These are phyloP conservation scores for Ornithoptera priamus DNA, from an alignment of 2,888 invertebrate genomes.

Conservation along the genomic window DNA sequence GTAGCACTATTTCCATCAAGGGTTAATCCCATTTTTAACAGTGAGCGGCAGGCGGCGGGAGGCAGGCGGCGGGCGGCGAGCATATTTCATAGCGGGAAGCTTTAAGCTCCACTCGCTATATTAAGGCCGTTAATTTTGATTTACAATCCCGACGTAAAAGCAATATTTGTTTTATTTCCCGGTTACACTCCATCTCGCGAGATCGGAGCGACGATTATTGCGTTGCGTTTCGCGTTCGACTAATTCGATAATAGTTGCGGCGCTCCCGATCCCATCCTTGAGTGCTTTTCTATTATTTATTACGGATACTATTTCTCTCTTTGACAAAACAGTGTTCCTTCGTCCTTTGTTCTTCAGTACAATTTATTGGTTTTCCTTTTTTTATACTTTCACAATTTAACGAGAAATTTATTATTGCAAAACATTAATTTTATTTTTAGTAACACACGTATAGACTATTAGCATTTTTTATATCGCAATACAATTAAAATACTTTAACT, in stretches of 20 bases:
- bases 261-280: slow-evolving; percentile 56
- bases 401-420: too few relatives aligned
- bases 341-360: neutral
- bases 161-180: slow-evolving; percentile 80
- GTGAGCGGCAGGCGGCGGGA: slow-evolving; percentile 71
- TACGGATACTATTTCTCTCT: slow-evolving; percentile 19
- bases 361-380: neutral
- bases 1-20: slow-evolving; percentile 77
- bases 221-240: slow-evolving; percentile 59
- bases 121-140: slow-evolving; percentile 81
- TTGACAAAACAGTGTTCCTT: slow-evolving; percentile 17
- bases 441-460: too few relatives aligned
- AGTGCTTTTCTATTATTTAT: slow-evolving; percentile 41
- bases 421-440: too few relatives aligned
- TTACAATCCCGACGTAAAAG: slow-evolving; percentile 78
- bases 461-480: too few relatives aligned
- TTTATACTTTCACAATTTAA: neutral
- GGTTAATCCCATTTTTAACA: slow-evolving; percentile 79
- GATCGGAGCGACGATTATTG: slow-evolving; percentile 65
- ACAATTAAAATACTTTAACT: too few relatives aligned
- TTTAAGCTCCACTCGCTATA: slow-evolving; percentile 73
- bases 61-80: slow-evolving; percentile 67
- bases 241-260: slow-evolving; percentile 71
- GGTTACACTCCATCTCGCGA: slow-evolving; percentile 61
- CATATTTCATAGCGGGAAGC: slow-evolving; percentile 79